These are phyloP conservation scores for Rachycentron canadum DNA, from an alignment of 2,797 vertebrate genomes.

Conservation along the genomic window DNA sequence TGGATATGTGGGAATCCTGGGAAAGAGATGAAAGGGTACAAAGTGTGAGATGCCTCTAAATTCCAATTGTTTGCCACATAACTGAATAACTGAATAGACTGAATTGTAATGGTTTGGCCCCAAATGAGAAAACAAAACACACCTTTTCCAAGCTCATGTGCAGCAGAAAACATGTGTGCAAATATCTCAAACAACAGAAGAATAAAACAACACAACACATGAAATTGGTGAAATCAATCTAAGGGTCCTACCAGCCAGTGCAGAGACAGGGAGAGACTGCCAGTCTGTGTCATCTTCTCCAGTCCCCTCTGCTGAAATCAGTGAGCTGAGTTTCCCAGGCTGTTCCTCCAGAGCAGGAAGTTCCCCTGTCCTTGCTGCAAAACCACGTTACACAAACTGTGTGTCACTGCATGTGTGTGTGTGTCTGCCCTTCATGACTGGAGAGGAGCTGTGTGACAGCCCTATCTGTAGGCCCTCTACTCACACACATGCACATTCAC, in stretches of 20 bases:
- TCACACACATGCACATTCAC: conserved; percentile 43
- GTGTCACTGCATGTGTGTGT: conserved; percentile 43
- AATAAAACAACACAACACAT: conserved; percentile 26
- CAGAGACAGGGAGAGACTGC: conserved; percentile 23
- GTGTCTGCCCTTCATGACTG: conserved; percentile 77
- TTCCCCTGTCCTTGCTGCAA: conserved; percentile 56
- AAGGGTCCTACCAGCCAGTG: conserved; percentile 61
- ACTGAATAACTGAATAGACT: conserved; percentile 6
- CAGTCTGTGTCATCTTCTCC: conserved; percentile 57
- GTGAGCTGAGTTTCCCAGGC: conserved; percentile 40
- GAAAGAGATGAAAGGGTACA: conserved; percentile 19
- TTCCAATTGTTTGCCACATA: not conserved
- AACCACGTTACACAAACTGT: conserved; percentile 66
- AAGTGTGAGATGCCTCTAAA: not conserved
- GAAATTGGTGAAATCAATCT: conserved; percentile 10
- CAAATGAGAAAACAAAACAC: not conserved
- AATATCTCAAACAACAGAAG: conserved; percentile 22
- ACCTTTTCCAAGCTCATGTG: not conserved
- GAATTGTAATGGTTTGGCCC: not conserved
- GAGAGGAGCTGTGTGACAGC: conserved; percentile 51
- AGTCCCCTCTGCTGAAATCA: conserved; percentile 43
- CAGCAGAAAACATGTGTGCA: not conserved
- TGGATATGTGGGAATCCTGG: conserved; percentile 38
- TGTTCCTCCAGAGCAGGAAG: conserved; percentile 45
- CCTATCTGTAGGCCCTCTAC: conserved; percentile 39